These are phyloP conservation scores for Hoplodrina ambigua DNA, from an alignment of 2,888 invertebrate genomes.

Conservation along the genomic window DNA sequence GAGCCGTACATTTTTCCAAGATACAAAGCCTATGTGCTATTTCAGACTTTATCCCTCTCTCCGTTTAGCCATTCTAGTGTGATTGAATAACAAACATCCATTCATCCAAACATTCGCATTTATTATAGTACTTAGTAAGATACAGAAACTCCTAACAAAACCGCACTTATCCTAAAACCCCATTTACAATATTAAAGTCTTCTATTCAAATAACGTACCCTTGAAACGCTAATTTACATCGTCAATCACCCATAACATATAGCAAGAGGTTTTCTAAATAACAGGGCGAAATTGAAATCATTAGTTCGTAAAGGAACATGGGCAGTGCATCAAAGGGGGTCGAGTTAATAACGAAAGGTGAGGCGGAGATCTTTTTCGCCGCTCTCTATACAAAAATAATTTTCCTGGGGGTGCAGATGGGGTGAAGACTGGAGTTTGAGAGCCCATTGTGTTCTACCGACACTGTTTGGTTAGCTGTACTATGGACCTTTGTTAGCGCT, in stretches of 20 bases:
- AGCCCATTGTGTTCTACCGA: slow-evolving; percentile 75
- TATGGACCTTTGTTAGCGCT: slow-evolving; percentile 62
- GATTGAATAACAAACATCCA: too few relatives aligned
- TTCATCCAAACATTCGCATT: too few relatives aligned
- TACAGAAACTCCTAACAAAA: slow-evolving; percentile 22
- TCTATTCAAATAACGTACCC: slow-evolving; percentile 50
- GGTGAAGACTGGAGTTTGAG: slow-evolving; percentile 59
- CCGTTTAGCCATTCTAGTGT: too few relatives aligned
- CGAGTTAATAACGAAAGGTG: slow-evolving; percentile 88
- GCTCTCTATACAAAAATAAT: slow-evolving; percentile 82
- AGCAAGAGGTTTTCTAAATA: slow-evolving; percentile 71
- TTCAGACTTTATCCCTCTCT: too few relatives aligned
- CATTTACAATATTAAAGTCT: slow-evolving; percentile 52
- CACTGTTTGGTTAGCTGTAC: slow-evolving; percentile 73
- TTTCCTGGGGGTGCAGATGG: slow-evolving; percentile 65
- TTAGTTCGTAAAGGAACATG: slow-evolving; percentile 81
- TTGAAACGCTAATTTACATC: slow-evolving; percentile 67
- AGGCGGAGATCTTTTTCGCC: slow-evolving; percentile 82
- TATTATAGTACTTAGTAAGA: too few relatives aligned
- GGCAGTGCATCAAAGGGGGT: slow-evolving; percentile 84
- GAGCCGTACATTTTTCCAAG: too few relatives aligned
- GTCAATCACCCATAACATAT: slow-evolving; percentile 69
- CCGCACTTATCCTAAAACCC: slow-evolving; percentile 35
- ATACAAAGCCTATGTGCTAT: too few relatives aligned
- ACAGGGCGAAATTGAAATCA: slow-evolving; percentile 82